phyloP scores from a whole-genome alignment of 2,797 vertebrate species.

The Lithobates pipiens region DNA sequence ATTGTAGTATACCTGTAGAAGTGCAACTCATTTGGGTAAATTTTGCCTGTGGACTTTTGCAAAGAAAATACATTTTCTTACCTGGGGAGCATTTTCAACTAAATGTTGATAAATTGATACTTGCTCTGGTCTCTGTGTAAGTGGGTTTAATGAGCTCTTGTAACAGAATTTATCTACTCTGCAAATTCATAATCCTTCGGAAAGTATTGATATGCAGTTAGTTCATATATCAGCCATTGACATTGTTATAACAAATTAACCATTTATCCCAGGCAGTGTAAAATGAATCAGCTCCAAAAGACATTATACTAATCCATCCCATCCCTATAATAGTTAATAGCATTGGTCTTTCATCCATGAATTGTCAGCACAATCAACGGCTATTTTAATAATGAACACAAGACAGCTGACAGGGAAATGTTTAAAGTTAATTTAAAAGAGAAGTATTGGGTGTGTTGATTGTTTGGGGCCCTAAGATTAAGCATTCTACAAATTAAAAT shows the following conservation, averaged over 20 bases:
- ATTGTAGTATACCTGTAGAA: not conserved
- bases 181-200: constrained; percentile 59
- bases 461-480: not conserved
- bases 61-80: constrained; percentile 43
- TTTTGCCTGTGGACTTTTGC: constrained; percentile 16
- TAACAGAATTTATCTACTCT: constrained; percentile 53
- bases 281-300: constrained; percentile 8
- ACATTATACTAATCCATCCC: constrained; percentile 23
- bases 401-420: not conserved
- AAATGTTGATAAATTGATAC: constrained; percentile 58
- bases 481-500: not conserved
- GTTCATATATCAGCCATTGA: constrained; percentile 58
- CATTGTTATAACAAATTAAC: constrained; percentile 51
- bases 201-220: constrained; percentile 59
- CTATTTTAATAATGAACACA: not conserved
- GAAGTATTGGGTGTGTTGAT: not conserved
- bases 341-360: not conserved
- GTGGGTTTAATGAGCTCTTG: constrained; percentile 57
- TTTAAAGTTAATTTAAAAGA: not conserved
- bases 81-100: constrained; percentile 54
- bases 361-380: not conserved
- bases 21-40: constrained; percentile 6
- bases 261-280: not conserved
- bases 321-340: constrained; percentile 1
- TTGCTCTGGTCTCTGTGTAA: constrained; percentile 23